phyloP scores from a whole-genome alignment of 2,113 vertebrate genomes.

The Canis aureus region DNA sequence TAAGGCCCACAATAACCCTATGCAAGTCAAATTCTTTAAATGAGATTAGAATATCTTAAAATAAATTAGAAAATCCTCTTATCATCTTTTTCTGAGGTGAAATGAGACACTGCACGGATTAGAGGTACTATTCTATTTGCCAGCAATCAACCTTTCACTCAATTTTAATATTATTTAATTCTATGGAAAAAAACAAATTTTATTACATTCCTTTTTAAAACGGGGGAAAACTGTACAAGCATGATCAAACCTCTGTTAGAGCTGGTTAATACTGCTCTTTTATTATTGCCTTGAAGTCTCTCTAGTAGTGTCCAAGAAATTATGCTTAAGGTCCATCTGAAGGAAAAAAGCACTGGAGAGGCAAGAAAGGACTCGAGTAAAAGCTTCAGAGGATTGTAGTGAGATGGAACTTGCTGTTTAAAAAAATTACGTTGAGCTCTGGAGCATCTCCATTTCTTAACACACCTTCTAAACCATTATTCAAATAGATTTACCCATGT shows the following conservation, averaged over 20 bases:
- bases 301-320: conserved; percentile 87
- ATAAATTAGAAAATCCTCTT: conserved; percentile 63
- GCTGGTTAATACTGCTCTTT: conserved; percentile 89
- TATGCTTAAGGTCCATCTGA: conserved; percentile 87
- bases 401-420: conserved; percentile 86
- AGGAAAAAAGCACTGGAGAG: conserved; percentile 87
- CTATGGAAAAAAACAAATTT: conserved; percentile 86
- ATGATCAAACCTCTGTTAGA: conserved; percentile 88
- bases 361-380: conserved; percentile 84
- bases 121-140: conserved; percentile 80
- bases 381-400: conserved; percentile 86
- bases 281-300: conserved; percentile 89
- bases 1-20: conserved; percentile 33
- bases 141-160: conserved; percentile 88
- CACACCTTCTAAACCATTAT: conserved; percentile 85
- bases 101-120: conserved; percentile 75
- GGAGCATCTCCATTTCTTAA: conserved; percentile 83
- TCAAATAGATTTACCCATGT: conserved; percentile 82
- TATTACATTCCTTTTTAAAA: conserved; percentile 89
- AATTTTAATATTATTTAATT: conserved; percentile 90
- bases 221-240: conserved; percentile 86
- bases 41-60: conserved; percentile 63
- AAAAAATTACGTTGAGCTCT: conserved; percentile 87
- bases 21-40: conserved; percentile 55
- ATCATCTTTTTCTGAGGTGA: conserved; percentile 65